Evolutionary conservation across 2,888 invertebrate genomes (phyloP).

Genomic region (Thyatira batis): DNA sequence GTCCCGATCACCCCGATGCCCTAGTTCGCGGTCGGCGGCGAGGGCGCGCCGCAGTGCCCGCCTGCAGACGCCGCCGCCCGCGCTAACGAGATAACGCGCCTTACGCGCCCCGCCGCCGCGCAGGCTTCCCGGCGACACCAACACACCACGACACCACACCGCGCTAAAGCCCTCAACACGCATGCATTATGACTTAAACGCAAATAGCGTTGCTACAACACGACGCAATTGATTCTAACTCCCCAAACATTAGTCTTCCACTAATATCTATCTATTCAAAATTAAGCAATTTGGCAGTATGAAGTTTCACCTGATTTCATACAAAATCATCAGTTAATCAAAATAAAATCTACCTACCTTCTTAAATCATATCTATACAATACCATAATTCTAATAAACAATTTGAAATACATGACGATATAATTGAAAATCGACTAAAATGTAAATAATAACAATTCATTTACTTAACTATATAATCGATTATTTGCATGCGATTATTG

Average conservation of each 20-base stretch:
- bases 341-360: neutral
- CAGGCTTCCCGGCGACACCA: slow-evolving; percentile 44
- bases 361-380: no score
- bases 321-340: slow-evolving; percentile 2
- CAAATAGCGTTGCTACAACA: slow-evolving; percentile 18
- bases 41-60: slow-evolving; percentile 52
- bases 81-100: slow-evolving; percentile 48
- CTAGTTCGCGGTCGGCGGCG: slow-evolving; percentile 56
- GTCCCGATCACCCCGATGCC: slow-evolving; percentile 49
- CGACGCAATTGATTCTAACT: slow-evolving; percentile 16
- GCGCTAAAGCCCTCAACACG: slow-evolving; percentile 20
- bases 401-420: no score
- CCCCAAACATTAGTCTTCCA: no score
- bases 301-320: no score
- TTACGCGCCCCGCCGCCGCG: slow-evolving; percentile 28
- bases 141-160: slow-evolving; percentile 16
- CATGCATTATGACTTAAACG: slow-evolving; percentile 12
- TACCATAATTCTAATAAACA: no score
- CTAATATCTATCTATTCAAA: no score
- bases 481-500: neutral
- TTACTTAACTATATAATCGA: no score
- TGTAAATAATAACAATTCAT: no score
- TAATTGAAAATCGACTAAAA: no score
- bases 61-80: slow-evolving; percentile 48
- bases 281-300: no score